A percentile compares a stretch with the other conserved stretches of the same genome.
Conservation (phyloP, 2,113 vertebrate genomes). For the Centropristis striata region DNA sequence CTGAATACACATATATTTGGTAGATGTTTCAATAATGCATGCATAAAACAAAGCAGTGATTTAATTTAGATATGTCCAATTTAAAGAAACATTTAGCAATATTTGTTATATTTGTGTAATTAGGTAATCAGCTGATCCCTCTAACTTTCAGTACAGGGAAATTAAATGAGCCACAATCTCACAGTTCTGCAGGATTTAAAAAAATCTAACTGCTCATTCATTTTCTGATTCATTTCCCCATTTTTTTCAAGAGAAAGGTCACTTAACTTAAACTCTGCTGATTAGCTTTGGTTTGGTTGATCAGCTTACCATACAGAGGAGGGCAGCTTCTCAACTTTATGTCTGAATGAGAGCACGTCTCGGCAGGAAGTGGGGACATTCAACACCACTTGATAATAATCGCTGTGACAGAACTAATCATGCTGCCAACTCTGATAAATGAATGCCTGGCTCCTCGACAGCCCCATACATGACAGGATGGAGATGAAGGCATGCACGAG, state of each 20-base stretch:
- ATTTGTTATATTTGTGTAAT: neutral
- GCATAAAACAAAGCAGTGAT: too few species aligned
- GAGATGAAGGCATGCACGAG: neutral
- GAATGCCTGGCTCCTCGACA: neutral
- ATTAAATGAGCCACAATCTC: neutral
- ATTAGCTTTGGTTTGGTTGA: constrained; percentile 27
- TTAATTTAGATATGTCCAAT: neutral
- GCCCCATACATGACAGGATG: constrained; percentile 7
- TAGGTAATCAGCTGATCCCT: neutral
- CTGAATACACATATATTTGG: too few species aligned
- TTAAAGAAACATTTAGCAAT: neutral
- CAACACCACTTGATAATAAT: constrained; percentile 38
- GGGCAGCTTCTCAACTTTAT: constrained; percentile 2
- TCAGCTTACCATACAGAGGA: constrained; percentile 10
- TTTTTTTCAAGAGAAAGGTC: constrained; percentile 15
- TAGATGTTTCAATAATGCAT: too few species aligned
- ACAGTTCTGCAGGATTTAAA: neutral
- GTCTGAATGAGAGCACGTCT: constrained; percentile 8
- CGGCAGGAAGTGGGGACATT: constrained; percentile 19
- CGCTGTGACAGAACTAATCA: constrained; percentile 49
- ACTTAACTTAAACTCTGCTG: neutral
- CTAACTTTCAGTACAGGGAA: neutral
- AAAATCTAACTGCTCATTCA: neutral
- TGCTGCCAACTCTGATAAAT: constrained; percentile 59
- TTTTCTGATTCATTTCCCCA: neutral